Conservation (phyloP, 2,888 invertebrate species). For the Leptogaster cylindrica region DNA sequence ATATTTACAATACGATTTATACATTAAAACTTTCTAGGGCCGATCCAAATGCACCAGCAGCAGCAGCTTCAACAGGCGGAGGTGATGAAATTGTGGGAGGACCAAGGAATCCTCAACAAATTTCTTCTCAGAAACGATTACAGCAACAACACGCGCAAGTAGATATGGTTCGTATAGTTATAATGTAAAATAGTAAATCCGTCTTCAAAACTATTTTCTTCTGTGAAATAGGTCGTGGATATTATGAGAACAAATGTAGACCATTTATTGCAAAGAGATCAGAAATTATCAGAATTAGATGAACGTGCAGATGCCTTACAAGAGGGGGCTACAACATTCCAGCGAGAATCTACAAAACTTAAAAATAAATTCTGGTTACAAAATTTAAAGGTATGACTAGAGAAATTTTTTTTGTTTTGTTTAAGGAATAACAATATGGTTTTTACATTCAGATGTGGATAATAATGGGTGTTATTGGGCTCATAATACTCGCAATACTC, state of each 20-base stretch:
- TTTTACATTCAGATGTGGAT: conserved; percentile 80
- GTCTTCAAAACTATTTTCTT: neutral
- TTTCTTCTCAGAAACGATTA: conserved; percentile 80
- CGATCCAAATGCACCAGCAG: conserved; percentile 57
- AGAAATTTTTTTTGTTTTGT: too few relatives aligned
- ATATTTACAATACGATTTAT: too few relatives aligned
- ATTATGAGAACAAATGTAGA: conserved; percentile 97
- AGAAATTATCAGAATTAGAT: conserved; percentile 92
- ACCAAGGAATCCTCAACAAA: conserved; percentile 82
- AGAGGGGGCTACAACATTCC: conserved; percentile 94
- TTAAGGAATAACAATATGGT: too few relatives aligned
- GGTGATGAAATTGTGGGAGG: conserved; percentile 86
- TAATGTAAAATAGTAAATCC: neutral
- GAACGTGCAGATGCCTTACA: conserved; percentile 95
- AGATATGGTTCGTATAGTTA: conserved; percentile 68
- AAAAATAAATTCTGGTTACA: conserved; percentile 98
- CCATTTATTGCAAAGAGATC: conserved; percentile 94
- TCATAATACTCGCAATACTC: conserved; percentile 82
- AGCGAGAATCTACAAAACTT: conserved; percentile 94
- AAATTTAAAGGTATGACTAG: conserved; percentile 91
- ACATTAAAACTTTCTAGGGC: conserved; percentile 34
- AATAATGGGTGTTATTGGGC: conserved; percentile 84
- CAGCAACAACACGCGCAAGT: conserved; percentile 88
- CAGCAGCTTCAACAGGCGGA: conserved; percentile 70
- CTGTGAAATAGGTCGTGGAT: conserved; percentile 73